These are phyloP conservation scores for Trogon melanurus DNA, from an alignment of 2,113 vertebrate species.

Conservation along the genomic window DNA sequence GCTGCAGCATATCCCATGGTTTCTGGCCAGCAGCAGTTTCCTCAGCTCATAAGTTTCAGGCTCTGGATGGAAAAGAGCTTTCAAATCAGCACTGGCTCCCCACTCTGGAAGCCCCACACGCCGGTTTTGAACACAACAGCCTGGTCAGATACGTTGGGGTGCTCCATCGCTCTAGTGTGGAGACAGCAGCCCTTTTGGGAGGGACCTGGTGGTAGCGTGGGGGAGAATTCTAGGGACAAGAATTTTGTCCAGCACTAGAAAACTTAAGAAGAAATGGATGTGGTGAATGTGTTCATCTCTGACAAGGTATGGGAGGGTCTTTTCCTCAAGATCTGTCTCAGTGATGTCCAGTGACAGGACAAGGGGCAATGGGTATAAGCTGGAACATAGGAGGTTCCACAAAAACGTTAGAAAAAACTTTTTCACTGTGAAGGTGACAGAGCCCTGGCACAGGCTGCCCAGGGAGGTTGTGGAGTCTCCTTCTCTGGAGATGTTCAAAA, in stretches of 20 bases:
- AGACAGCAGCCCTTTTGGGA: background rate
- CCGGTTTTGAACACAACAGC: background rate
- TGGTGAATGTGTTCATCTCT: background rate
- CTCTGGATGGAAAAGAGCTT: background rate
- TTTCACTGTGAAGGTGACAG: too few species aligned
- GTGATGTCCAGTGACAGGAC: too few species aligned
- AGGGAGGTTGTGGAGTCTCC: too few species aligned
- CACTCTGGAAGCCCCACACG: background rate
- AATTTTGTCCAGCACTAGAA: background rate
- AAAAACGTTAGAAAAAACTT: too few species aligned
- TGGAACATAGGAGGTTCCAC: too few species aligned
- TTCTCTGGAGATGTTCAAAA: too few species aligned
- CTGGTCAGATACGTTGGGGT: background rate
- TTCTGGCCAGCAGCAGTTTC: conserved; percentile 2
- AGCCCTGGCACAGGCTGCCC: too few species aligned
- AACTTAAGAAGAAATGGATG: background rate
- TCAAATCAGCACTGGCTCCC: background rate
- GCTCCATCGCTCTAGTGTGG: background rate
- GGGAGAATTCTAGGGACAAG: background rate
- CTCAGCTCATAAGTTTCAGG: background rate
- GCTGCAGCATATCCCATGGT: background rate
- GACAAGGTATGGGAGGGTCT: background rate
- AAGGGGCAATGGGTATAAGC: too few species aligned
- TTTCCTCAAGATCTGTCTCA: background rate
- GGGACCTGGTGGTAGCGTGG: background rate